Conservation (phyloP, 2,113 vertebrate genomes). For the Heterocephalus glaber region DNA sequence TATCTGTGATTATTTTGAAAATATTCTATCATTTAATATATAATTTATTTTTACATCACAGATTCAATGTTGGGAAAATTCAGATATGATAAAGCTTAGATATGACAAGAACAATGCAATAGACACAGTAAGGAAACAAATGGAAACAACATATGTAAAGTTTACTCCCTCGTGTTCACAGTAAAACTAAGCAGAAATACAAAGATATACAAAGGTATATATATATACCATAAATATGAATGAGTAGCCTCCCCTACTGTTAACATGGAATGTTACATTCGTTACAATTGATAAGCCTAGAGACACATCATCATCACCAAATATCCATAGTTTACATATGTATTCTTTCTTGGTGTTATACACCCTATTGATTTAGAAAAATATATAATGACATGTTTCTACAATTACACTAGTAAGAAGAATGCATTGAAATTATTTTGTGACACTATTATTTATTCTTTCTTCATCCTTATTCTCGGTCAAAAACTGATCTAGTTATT, state of each 20-base stretch:
- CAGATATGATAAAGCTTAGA: no score
- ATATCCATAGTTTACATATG: neutral
- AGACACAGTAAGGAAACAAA: no score
- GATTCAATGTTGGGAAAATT: no score
- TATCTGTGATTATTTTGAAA: neutral
- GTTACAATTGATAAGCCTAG: neutral
- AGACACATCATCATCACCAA: neutral
- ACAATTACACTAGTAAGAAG: neutral
- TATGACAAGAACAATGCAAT: no score
- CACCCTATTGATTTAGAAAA: no score
- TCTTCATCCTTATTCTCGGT: neutral
- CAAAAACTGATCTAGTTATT: neutral
- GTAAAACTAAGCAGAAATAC: neutral
- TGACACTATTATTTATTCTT: neutral
- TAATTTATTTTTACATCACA: neutral
- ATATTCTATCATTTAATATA: neutral
- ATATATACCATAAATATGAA: no score
- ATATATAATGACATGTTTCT: no score
- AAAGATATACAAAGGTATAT: no score
- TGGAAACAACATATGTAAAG: no score
- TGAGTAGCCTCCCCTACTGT: neutral
- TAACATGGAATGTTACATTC: no score
- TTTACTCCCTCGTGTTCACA: neutral
- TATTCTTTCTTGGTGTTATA: no score
- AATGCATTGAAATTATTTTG: neutral